Evolutionary conservation across 1,140 invertebrate genomes (phyloP).

Genomic region (Cotesia glomerata): DNA sequence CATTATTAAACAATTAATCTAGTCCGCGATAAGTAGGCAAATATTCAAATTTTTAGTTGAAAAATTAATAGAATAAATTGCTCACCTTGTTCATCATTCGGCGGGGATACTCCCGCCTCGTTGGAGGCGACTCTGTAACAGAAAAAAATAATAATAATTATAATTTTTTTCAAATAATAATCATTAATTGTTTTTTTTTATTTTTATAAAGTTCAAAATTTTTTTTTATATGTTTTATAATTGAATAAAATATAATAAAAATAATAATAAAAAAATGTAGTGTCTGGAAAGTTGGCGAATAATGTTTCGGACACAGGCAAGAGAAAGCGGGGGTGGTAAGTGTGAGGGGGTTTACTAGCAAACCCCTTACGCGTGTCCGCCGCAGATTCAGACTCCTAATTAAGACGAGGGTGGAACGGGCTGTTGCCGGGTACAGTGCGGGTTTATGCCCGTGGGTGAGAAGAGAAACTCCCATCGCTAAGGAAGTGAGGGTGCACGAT

Average conservation of each 20-base stretch:
- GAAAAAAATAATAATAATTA: slow-evolving; percentile 32
- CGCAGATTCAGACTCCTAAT: slow-evolving; percentile 73
- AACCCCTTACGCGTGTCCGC: slow-evolving; percentile 70
- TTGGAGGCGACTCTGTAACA: slow-evolving; percentile 56
- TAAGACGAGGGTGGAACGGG: slow-evolving; percentile 67
- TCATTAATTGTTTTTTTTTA: background rate
- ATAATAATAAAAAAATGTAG: slow-evolving; percentile 13
- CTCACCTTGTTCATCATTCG: slow-evolving; percentile 64
- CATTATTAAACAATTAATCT: too few relatives aligned
- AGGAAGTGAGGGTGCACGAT: slow-evolving; percentile 36
- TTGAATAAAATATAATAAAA: slow-evolving; percentile 3
- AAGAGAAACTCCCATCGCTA: slow-evolving; percentile 21
- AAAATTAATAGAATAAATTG: background rate
- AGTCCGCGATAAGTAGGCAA: too few relatives aligned
- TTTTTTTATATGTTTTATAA: slow-evolving; percentile 3
- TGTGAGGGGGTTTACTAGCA: slow-evolving; percentile 49
- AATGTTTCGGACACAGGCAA: slow-evolving; percentile 63
- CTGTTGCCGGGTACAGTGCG: slow-evolving; percentile 54
- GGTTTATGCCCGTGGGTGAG: slow-evolving; percentile 42
- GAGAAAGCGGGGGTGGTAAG: slow-evolving; percentile 32
- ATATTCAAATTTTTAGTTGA: background rate
- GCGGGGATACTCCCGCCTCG: slow-evolving; percentile 59
- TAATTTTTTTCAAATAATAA: background rate
- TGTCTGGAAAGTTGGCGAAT: slow-evolving; percentile 56
- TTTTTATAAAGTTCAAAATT: background rate